Conservation (phyloP, 2,113 vertebrate species). For the Gyps fulvus region DNA sequence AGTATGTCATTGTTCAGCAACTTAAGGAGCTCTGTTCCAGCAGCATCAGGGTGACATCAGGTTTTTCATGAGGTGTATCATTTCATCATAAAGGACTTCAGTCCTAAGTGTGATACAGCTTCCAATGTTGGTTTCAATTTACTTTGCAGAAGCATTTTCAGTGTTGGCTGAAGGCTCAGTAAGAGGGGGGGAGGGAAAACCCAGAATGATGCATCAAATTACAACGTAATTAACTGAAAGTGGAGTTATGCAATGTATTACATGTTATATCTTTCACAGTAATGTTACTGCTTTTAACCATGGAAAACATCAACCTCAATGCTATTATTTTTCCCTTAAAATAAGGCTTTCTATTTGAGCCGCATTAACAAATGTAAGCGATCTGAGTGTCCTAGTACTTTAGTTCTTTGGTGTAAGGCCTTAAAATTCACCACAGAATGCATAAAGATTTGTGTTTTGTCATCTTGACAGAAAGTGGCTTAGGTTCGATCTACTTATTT, state of each 20-base stretch:
- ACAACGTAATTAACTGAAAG: not conserved
- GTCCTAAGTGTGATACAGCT: not conserved
- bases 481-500: not conserved
- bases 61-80: not conserved
- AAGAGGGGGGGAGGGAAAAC: no score
- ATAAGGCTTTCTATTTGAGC: not conserved
- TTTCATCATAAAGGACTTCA: not conserved
- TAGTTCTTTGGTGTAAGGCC: not conserved
- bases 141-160: not conserved
- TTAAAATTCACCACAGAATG: not conserved
- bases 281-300: not conserved
- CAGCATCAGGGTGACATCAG: not conserved
- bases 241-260: not conserved
- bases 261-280: not conserved
- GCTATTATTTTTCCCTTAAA: not conserved
- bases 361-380: not conserved
- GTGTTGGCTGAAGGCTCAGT: not conserved
- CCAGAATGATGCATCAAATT: not conserved
- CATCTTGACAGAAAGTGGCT: not conserved
- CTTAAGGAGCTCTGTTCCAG: not conserved
- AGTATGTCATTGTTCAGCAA: not conserved
- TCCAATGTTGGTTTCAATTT: not conserved
- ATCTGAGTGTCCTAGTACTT: not conserved
- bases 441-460: not conserved
- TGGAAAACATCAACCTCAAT: not conserved